Base-by-base conservation (phyloP, 2,888 invertebrate genomes). In the Andrena bucephala region DNA sequence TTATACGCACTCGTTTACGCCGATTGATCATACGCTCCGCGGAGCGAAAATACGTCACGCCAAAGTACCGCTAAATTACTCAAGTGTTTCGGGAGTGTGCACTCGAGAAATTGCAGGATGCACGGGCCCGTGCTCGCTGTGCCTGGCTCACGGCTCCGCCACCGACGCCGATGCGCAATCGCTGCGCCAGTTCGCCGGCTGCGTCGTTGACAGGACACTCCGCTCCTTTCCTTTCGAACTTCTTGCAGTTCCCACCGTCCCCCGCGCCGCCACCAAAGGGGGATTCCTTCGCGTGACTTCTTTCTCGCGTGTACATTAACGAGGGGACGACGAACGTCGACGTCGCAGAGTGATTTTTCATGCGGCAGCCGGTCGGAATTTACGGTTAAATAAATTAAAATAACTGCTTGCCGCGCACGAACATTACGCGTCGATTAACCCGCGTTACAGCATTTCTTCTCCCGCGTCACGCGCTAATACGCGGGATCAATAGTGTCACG, bases 91-190 rank as follows among this genome's bases (percentile, higher is more conserved):
- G 88, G 81, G 81, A 88, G 81, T 78, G 80, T 86, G 86, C 84
- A 82, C 86, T 86, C 79, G 87, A 88, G 87, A 86, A 88, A 87
- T 88, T 87, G 84, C 86, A 86, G 88, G 88, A 87, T 86, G 88
- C 86, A 88, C 84, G 86, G 42, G 73, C 77, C 74, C 59, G 75
- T 82, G 84, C 75, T 31, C 54, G 74, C 65, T 60, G 29, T 59
- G 13, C 27, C 31, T 52, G 60, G 36, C 29, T 20, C 65, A 68
- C 36, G 71, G 29, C 76, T 60, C 16, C 82, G 24, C 27, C 10
- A 0, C 20, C 16, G 16, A 13, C n/a, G 59, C n/a, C 70, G 57
- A 77, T 59, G 68, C 72, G 68, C 68, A 57, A 81, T 72, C 83
- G 50, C 7, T 60, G 29, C 42, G 42, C 71, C 10, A 50, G 68